A percentile compares a stretch with the other conserved stretches of the same genome.
phyloP scores from a whole-genome alignment of 2,797 vertebrate genomes.

The Stomatorhinus walkeri region DNA sequence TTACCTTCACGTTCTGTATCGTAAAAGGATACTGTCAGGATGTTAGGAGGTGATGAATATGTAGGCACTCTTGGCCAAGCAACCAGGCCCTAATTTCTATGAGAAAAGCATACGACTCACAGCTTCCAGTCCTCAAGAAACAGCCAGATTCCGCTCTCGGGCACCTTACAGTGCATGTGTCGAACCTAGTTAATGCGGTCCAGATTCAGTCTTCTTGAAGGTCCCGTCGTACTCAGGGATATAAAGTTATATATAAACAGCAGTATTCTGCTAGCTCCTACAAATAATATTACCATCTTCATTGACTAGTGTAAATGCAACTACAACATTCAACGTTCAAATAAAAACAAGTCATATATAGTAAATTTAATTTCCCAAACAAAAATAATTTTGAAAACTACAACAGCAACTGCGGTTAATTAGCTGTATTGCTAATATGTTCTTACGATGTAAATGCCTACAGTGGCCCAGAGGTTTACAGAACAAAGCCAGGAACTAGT shows the following conservation, averaged over 20 bases:
- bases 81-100: neutral
- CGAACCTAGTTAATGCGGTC: neutral
- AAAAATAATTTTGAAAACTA: neutral
- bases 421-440: neutral
- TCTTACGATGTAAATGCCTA: neutral
- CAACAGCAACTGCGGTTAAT: neutral
- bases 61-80: neutral
- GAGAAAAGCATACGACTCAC: neutral
- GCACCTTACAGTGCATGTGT: neutral
- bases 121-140: neutral
- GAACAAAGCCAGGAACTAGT: neutral
- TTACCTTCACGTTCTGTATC: conserved; percentile 9
- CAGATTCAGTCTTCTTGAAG: neutral
- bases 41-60: neutral
- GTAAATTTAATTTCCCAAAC: neutral
- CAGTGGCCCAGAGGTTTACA: neutral
- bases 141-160: neutral
- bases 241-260: conserved; percentile 5
- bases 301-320: neutral
- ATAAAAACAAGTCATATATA: neutral
- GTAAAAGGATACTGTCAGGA: conserved; percentile 13
- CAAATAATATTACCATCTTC: neutral
- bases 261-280: neutral
- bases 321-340: neutral
- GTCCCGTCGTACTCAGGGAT: neutral